These are phyloP conservation scores for Loris lydekkerianus DNA, from an alignment of 2,797 vertebrate species.

Conservation along the genomic window DNA sequence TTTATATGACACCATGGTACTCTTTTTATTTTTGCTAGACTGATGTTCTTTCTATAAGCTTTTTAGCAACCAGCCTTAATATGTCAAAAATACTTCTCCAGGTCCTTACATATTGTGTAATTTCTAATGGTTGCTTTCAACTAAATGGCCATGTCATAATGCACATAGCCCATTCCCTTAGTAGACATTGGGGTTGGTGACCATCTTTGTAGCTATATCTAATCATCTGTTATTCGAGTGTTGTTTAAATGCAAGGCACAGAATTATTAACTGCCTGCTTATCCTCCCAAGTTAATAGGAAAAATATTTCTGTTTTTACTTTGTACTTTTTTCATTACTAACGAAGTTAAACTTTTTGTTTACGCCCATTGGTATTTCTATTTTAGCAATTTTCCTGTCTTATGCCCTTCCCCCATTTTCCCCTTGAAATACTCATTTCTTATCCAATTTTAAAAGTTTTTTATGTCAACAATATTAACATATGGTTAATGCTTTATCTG, in stretches of 20 bases:
- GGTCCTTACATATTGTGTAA: neutral
- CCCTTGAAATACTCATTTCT: neutral
- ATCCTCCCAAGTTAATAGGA: neutral
- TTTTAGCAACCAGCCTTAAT: neutral
- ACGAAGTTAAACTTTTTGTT: slow-evolving; percentile 46
- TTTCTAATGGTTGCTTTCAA: slow-evolving; percentile 4
- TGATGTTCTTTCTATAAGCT: neutral
- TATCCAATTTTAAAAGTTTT: neutral
- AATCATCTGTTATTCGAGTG: neutral
- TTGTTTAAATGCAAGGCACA: neutral
- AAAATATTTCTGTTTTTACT: neutral
- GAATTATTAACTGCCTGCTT: neutral
- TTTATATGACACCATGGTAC: neutral
- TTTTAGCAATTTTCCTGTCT: slow-evolving; percentile 36
- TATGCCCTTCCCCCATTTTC: neutral
- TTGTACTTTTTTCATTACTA: neutral
- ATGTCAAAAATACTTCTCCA: neutral
- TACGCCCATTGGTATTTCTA: neutral
- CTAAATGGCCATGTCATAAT: neutral
- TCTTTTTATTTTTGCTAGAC: neutral
- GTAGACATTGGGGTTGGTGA: neutral
- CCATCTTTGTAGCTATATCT: neutral
- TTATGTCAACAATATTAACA: neutral
- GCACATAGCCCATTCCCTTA: neutral
- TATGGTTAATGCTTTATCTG: neutral